Evolutionary conservation across 2,113 vertebrate species (phyloP).

Genomic region (Callochromis pleurospilus): DNA sequence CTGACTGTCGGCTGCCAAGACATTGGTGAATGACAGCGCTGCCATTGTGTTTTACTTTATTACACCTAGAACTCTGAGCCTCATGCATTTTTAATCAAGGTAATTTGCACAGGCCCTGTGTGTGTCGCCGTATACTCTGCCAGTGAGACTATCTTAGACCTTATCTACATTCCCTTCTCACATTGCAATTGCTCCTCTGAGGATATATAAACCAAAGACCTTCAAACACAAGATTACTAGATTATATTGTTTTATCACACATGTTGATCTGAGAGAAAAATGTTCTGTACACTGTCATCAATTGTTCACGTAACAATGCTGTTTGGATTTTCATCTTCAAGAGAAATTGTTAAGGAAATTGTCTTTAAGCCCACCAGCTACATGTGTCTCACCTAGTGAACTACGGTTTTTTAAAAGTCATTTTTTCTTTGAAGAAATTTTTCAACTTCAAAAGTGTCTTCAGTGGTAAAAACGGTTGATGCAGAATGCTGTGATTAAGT

Average conservation of each 20-base stretch:
- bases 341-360: neutral
- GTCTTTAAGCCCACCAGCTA: neutral
- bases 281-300: neutral
- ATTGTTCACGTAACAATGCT: neutral
- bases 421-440: neutral
- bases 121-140: constrained; percentile 36
- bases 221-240: constrained; percentile 30
- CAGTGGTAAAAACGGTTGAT: neutral
- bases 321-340: neutral
- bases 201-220: constrained; percentile 25
- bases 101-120: constrained; percentile 66
- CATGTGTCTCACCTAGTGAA: neutral
- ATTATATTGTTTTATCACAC: constrained; percentile 39
- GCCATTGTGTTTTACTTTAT: constrained; percentile 64
- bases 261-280: neutral
- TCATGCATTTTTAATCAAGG: constrained; percentile 76
- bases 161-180: constrained; percentile 41
- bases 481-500: neutral
- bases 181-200: constrained; percentile 34
- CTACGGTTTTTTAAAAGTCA: neutral
- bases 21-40: constrained; percentile 41
- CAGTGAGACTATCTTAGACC: constrained; percentile 21
- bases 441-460: neutral
- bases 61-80: constrained; percentile 68
- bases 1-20: constrained; percentile 11